A percentile compares a stretch with the other conserved stretches of the same genome.
Evolutionary conservation across 2,888 invertebrate genomes (phyloP).

Genomic region (Polydrusus pterygomalis): DNA sequence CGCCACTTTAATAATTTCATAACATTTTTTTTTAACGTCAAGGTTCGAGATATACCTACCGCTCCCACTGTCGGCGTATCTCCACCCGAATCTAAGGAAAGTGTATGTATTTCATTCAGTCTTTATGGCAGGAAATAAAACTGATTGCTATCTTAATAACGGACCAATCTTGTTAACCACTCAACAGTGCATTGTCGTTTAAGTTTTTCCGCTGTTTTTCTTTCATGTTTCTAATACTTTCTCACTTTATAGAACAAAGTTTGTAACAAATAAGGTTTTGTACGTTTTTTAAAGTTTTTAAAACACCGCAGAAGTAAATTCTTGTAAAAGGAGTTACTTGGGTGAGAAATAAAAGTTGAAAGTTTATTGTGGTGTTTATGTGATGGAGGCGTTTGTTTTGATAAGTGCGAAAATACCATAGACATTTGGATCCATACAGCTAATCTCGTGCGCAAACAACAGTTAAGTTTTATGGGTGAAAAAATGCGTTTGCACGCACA

Average conservation of each 20-base stretch:
- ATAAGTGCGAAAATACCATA: no score
- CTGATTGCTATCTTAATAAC: conserved; percentile 73
- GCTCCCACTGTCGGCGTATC: conserved; percentile 57
- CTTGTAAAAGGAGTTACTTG: conserved; percentile 13
- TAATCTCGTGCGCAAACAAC: no score
- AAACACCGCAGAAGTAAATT: conserved; percentile 46
- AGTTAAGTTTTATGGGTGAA: no score
- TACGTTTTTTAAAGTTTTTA: conserved; percentile 46
- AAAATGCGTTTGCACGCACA: no score
- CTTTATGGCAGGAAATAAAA: conserved; percentile 72
- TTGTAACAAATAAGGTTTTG: conserved; percentile 51
- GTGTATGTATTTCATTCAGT: conserved; percentile 70
- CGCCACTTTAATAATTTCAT: no score
- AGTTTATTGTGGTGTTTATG: conserved; percentile 11
- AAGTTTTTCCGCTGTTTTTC: conserved; percentile 62
- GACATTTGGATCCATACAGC: no score
- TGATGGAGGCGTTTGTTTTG: conserved; percentile 1
- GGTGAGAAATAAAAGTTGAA: conserved; percentile 14
- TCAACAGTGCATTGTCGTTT: conserved; percentile 69
- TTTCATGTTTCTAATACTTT: conserved; percentile 52
- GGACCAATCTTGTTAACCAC: conserved; percentile 73
- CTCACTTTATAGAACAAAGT: conserved; percentile 56
- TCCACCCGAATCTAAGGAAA: conserved; percentile 67
- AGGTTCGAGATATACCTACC: conserved; percentile 39
- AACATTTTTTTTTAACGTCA: no score